Base-by-base conservation (phyloP, 2,113 vertebrate genomes). In the Chlorodrepanis virens region DNA sequence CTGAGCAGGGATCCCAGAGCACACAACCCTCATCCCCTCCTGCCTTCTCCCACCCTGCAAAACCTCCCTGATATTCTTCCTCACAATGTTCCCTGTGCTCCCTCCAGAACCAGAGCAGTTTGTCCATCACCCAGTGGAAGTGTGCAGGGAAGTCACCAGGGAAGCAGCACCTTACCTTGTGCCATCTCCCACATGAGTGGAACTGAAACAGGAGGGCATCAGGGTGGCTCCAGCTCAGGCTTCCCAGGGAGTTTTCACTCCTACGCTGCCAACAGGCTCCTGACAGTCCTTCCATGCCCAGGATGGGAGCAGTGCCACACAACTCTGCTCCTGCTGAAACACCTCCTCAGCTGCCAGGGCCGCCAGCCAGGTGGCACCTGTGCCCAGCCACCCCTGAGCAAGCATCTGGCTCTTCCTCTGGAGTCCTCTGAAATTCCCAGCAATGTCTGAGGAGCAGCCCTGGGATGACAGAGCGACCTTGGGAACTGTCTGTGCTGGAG, bases 21-120 rank as follows among this genome's bases (percentile, higher is more conserved):
- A 69, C n/a, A 29, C 24, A 8, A 3, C 10, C 14, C 2, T 18
- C 65, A 6, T 27, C 13, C 13, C 20, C 54, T 83, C 69, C 68
- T 27, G 44, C 67, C 27, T 63, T 35, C 63, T 57, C 57, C 20
- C 16, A 54, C 27, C 18, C 25, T 1, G 0, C 0, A 0, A 14
- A 28, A 6, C 33, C n/a, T n/a, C 31, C 14, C 14, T 44, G 49
- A 44, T 29, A 20, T 35, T 64, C 7, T 19, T 44, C 31, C 14
- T 65, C 24, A 29, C 1, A 0, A 53, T 33, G 45, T 33, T 77
- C 22, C 56, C 54, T 4, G 9, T 6, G 33, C 49, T 28, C 29
- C 14, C 60, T 63, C 47, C 77, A 35, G 49, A 52, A 10, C 8
- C 37, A 16, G 19, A 71, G 49, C 71, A 37, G 33, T 40, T 53